Base-by-base conservation (phyloP, 2,888 invertebrate genomes). In the Criorhina ranunculi region DNA sequence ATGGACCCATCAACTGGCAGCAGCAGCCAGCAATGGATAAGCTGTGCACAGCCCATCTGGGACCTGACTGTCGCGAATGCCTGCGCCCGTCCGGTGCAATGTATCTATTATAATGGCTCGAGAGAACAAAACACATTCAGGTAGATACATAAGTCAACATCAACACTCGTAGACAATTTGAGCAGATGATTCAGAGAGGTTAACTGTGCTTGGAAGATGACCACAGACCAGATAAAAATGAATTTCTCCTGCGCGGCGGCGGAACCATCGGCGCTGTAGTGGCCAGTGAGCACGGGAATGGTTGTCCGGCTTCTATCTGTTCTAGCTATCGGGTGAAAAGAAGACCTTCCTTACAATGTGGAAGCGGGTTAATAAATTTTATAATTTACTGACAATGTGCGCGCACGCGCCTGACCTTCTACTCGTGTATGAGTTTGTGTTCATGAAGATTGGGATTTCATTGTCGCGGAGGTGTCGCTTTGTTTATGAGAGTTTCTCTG, bases 371-470 rank as follows among this genome's bases (percentile, higher is more conserved):
- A 40, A 67, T 67, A 66, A 49, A 67, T 59, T 76, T 67, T 67
- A 15, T 46, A 55, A 72, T 51, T 44, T 64, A 73, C 19, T 46
- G 44, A 59, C 33, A 29, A 37, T 66, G 67, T 40, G 24, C 29
- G 42, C 31, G 70, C 81, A 77, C 81, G 77, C 64, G 77, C 59
- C 55, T 77, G 81, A 82, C 77, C 81, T 64, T 44, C 15, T 46
- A n/a, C n/a, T n/a, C n/a, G n/a, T n/a, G 15, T 19, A 51, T 24
- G 53, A 31, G n/a, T 37, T 31, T 55, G 40, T 46, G 8, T 35
- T 29, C 5, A 24, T 29, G 40, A 24, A 59, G 66, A 76, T 67
- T 60, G 69, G 42, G 42, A n/a, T 31, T 33, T 55, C 24, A 64
- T 64, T 64, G 49, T 24, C 37, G 15, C n/a, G 9, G 46, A 46